Conservation (phyloP, 2,113 vertebrate species). For the Bufo bufo region DNA sequence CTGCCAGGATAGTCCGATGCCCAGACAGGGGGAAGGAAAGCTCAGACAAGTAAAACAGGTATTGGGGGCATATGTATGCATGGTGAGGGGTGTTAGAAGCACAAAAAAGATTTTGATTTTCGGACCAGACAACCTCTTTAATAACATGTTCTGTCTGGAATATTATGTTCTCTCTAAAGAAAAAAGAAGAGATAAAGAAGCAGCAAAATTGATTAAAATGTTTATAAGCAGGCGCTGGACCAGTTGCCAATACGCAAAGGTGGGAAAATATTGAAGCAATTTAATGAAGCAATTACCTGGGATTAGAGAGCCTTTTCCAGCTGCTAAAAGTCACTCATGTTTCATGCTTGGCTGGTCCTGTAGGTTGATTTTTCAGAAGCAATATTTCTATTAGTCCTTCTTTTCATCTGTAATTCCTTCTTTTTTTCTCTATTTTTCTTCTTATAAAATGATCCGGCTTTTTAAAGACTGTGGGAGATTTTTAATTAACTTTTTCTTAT, state of each 20-base stretch:
- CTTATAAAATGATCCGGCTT: slow-evolving; percentile 51
- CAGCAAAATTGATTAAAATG: slow-evolving; percentile 56
- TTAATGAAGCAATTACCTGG: slow-evolving; percentile 57
- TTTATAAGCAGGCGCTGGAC: slow-evolving; percentile 48
- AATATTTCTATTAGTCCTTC: slow-evolving; percentile 56
- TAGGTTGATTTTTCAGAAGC: slow-evolving; percentile 56
- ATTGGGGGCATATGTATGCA: too few species aligned
- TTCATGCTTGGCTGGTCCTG: slow-evolving; percentile 48
- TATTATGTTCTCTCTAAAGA: neutral
- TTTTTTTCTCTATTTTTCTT: slow-evolving; percentile 39
- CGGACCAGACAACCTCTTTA: too few species aligned
- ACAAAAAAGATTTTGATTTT: too few species aligned
- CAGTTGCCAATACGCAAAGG: slow-evolving; percentile 52
- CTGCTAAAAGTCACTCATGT: slow-evolving; percentile 53
- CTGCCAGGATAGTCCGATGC: too few species aligned
- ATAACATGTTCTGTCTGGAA: too few species aligned
- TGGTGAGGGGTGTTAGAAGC: too few species aligned
- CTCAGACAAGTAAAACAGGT: too few species aligned
- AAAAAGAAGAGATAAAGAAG: slow-evolving; percentile 35
- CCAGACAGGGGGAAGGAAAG: too few species aligned
- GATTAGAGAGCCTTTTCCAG: slow-evolving; percentile 55
- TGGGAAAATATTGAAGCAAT: slow-evolving; percentile 57
- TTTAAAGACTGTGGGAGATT: slow-evolving; percentile 59
- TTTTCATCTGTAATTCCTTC: slow-evolving; percentile 46
- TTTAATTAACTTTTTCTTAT: slow-evolving; percentile 60